Base-by-base conservation (phyloP, 1,140 invertebrate species). In the Diprion similis region DNA sequence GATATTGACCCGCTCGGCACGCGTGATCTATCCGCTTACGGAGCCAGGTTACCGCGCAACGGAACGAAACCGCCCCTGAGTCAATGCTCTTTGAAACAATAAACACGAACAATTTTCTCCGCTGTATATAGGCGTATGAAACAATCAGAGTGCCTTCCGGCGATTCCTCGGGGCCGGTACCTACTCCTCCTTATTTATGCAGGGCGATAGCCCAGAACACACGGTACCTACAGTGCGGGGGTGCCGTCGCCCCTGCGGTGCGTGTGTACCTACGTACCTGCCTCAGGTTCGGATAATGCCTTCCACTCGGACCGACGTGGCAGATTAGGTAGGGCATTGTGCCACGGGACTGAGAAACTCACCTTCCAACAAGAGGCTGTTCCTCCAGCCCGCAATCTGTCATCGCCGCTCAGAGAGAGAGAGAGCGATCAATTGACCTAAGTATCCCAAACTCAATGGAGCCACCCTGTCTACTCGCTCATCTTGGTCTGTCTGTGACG, bases 241-340 rank as follows among this genome's bases (percentile, higher is more conserved):
- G 64, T 9, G 51, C 51, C 11, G 6, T 15, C 9, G 9, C 6
- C 9, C n/a, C 51, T 13, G n/a, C 11, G 51, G 51, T 59, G 11
- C n/a, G 51, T 59, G n/a, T 59, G 51, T 59, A 59, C 51, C 11
- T 59, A 59, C 51, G n/a, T 59, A 59, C 51, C 51, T 59, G 51
- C 51, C 51, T 59, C 74, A 71, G 75, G 71, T 48, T 73, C 65
- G 68, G 73, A 59, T 69, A 65, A 9, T 73, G 66, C 47, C 46
- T 71, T 45, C 45, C 48, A 75, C 47, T 64, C 19, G 51, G 68
- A 74, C 67, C 51, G 24, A 37, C 24, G 51, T 13, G 51, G 6
- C 51, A 77, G 78, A 78, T 77, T 77, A 78, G 76, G 71, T 75
- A 48, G 74, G 72, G 73, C 70, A 78, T 78, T 78, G 76, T 78